Conservation (phyloP, 2,888 invertebrate genomes). For the Pyrocoelia pectoralis region DNA sequence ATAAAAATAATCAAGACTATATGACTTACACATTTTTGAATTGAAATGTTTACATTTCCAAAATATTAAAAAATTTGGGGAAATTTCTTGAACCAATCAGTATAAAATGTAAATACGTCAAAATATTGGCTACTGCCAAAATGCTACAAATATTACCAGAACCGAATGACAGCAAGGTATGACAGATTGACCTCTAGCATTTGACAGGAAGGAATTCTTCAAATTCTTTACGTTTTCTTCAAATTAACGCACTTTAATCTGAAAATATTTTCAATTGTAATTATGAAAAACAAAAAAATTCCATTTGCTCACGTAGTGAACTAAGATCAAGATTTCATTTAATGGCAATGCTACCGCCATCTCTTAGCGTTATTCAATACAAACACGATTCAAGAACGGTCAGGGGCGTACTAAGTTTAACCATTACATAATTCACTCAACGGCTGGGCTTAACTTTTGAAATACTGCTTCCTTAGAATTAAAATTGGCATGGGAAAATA, state of each 20-base stretch:
- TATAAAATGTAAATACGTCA: constrained; percentile 16
- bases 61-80: constrained; percentile 10
- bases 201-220: constrained; percentile 17
- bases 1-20: not conserved
- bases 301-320: constrained; percentile 4
- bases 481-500: too few relatives aligned
- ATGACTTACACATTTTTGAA: not conserved
- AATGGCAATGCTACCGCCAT: not conserved
- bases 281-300: not conserved
- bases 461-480: too few relatives aligned
- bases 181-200: constrained; percentile 33
- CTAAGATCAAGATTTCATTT: constrained; percentile 6
- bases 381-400: not conserved
- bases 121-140: constrained; percentile 30
- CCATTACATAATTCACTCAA: not conserved
- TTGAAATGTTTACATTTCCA: not conserved
- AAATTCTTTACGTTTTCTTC: not conserved
- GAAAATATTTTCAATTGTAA: not conserved
- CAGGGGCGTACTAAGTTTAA: not conserved
- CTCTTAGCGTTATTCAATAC: not conserved
- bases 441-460: too few relatives aligned
- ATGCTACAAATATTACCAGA: constrained; percentile 30
- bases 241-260: not conserved
- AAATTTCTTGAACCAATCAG: constrained; percentile 16
- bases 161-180: constrained; percentile 29